Base-by-base conservation (phyloP, 2,797 vertebrate genomes). In the Enteromius mattozi region DNA sequence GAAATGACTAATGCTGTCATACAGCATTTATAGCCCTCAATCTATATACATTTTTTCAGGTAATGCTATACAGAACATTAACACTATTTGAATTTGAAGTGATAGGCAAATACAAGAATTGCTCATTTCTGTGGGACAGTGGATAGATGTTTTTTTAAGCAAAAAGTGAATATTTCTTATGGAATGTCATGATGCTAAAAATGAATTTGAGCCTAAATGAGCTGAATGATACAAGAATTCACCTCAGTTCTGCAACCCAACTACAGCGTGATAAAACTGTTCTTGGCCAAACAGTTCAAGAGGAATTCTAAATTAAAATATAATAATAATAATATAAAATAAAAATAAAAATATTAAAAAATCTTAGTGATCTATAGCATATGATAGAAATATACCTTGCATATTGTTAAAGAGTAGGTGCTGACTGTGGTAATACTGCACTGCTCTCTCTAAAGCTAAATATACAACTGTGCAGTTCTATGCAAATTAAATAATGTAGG, bases 1-100 rank as follows among this genome's bases (percentile, higher is more conserved):
- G 66, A 86, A 86, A 56, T 81, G 78, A 83, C 84, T 10, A 63
- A 87, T 78, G 17, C 45, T 27, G 81, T 37, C 63, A 68, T 37
- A 4, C 33, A 33, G 24, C n/a, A 65, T 82, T 75, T 66, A 82
- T 40, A 82, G 21, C 61, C 47, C 27, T 83, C 61, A 66, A 83
- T 82, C 69, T 83, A 45, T 33, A 66, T 19, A 40, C 17, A 17
- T 16, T 56, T 80, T 78, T 19, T 76, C 30, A 76, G 33, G 61
- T 7, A 74, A 63, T 65, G 45, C n/a, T 10, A n/a, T 63, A 47
- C 37, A 61, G 27, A 61, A n/a, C 51, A 30, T 61, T 19, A n/a
- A 69, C 12, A 35, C 6, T 30, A 77, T 83, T 68, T 83, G 72
- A 77, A 69, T 77, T 51, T 51, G 17, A 49, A 76, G 33, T 35